Base-by-base conservation (phyloP, 2,113 vertebrate genomes). In the Phainopepla nitens region DNA sequence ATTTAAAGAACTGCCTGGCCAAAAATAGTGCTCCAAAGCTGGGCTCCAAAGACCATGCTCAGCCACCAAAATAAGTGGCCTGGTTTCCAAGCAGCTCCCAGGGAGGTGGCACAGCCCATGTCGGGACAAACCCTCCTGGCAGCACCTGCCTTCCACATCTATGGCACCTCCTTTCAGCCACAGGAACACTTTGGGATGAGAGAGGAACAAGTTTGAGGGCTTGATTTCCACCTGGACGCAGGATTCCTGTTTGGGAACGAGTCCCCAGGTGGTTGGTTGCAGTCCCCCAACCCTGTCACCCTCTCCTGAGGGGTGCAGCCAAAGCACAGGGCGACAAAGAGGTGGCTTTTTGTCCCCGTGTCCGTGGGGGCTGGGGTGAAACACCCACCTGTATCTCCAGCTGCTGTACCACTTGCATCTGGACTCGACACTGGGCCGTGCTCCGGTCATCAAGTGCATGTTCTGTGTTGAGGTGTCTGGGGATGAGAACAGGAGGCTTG, bases 341-440 rank as follows among this genome's bases (percentile, higher is more conserved):
- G 53, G 27, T 0, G 71, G 64, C 22, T 51, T 54, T 65, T 33
- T 13, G 64, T 47, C 24, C 4, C 8, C 0, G 0, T 0, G 3
- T 4, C 64, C 60, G 3, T 7, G 13, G 15, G 18, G 39, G 31
- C 31, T 6, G 66, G 31, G 42, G 53, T 3, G 3, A 25, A 2
- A 54, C 18, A 94, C 98, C 66, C 94, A 99, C 99, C 99, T 99
- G 99, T 96, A 99, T 99, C 98, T 99, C 99, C 98, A 99, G 98
- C 97, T 99, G 99, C 97, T 99, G 99, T 69, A 99, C 99, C 97
- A 99, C 99, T 97, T 99, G 99, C 99, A 99, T 99, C 98, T 99
- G 99, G 76, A 99, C 99, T 95, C 99, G 98, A 97, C 99, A 99
- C 98, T 99, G 99, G 89, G 99, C 99, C 6, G 99, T 99, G 97